These are phyloP conservation scores for Osmerus mordax DNA, from an alignment of 2,113 vertebrate genomes.

Conservation along the genomic window DNA sequence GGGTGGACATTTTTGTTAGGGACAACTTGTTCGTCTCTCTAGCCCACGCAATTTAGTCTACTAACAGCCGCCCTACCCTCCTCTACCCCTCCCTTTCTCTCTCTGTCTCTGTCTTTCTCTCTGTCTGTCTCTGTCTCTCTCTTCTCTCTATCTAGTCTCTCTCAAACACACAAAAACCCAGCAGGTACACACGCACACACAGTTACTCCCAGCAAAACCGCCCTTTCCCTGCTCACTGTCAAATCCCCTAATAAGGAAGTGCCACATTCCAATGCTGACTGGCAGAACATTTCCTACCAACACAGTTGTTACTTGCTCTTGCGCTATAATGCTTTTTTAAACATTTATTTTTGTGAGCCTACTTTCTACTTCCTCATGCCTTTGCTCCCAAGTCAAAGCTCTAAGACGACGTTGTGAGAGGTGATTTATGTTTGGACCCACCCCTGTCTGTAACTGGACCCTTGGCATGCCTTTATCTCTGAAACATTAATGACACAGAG, in stretches of 20 bases:
- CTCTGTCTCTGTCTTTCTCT: constrained; percentile 8
- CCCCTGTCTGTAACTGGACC: constrained; percentile 28
- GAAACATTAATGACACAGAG: constrained; percentile 28
- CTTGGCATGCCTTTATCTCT: constrained; percentile 21
- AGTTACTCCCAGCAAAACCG: constrained; percentile 11
- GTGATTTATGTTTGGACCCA: constrained; percentile 36
- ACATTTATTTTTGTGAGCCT: constrained; percentile 7
- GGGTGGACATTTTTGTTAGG: constrained; percentile 59
- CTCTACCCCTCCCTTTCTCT: background rate
- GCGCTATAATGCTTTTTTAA: constrained; percentile 15
- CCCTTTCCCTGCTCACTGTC: constrained; percentile 40
- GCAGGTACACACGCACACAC: background rate
- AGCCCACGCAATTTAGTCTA: constrained; percentile 13
- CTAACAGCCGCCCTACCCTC: background rate
- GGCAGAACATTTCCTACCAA: background rate
- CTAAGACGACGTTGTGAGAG: constrained; percentile 53
- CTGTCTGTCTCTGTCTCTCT: constrained; percentile 18
- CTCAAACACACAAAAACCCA: constrained; percentile 20
- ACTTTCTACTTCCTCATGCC: constrained; percentile 69
- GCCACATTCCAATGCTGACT: constrained; percentile 9
- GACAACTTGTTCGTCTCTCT: constrained; percentile 50
- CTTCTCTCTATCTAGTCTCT: background rate
- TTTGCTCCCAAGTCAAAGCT: constrained; percentile 55
- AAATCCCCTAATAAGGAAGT: constrained; percentile 40
- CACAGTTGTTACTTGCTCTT: constrained; percentile 1